Evolutionary conservation across 2,113 vertebrate species (phyloP), one percentile per base, ranked within the genome.

Genomic region (Takifugu bimaculatus): DNA sequence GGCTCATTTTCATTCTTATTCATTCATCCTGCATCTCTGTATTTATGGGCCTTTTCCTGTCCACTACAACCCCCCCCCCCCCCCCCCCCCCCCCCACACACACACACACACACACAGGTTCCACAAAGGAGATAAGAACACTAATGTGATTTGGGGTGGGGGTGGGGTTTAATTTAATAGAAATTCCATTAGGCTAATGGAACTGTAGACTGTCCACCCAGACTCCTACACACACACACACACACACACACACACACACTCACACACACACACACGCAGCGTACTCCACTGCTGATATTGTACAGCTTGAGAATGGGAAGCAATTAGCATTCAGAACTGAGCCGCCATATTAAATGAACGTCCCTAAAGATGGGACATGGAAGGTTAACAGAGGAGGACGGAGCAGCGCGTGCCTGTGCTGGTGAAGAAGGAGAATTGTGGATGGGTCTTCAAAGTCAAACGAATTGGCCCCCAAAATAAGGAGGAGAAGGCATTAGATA

Each of bases 111-210:
- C 29, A 70, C 75, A 81, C 63, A 79, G 70, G 68, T 72, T 83
- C 85, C 59, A 60, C 80, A 88, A 91, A 91, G 88, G 88, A 81
- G 88, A 91, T 90, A 89, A 90, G 84, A 83, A 78, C 83, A 80
- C 86, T 90, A 90, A 92, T 90, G 86, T 90, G 87, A 92, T 92
- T 92, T 88, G 82, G 83, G 77, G 77, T 72, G 67, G 51, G 64
- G 75, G 43, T 43, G 59, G 59, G 54, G 65, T 85, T 79, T 91
- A 90, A 92, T 91, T 92, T 89, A 90, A 91, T 92, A 91, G 84
- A 91, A 91, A 90, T 75, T 74, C 88, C 85, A 91, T 92, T 87
- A 90, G 81, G 77, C 87, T 91, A 91, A 92, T 92, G 90, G 89
- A 91, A 78, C 76, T 57, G 82, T 85, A 76, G 81, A 83, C 72